Base-by-base conservation (phyloP, 92 coral and sea anemone genomes). In the Actinostola sp. region DNA sequence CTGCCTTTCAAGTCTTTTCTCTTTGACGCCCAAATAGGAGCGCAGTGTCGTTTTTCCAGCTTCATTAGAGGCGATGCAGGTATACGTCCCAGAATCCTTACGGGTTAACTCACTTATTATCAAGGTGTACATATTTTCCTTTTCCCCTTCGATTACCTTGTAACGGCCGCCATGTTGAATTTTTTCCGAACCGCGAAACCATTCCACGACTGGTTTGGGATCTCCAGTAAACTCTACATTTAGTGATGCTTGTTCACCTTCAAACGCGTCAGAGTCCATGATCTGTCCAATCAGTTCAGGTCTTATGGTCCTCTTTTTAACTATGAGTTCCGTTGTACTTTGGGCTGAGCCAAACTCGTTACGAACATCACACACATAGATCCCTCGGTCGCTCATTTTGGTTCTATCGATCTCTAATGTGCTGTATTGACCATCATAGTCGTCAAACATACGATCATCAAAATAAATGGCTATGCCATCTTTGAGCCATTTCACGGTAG, bases 21-120 rank as follows among this genome's bases (percentile, higher is more conserved):
- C 90, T 61, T 89, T 86, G 14, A 89, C 90, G 36, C 78, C 79
- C 53, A 89, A 38, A 36, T 80, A 74, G 3, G 88, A 86, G 21
- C 79, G 83, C 14, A 82, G 75, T 45, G 87, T 85, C 23, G 88
- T 75, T 26, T 85, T 79, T 13, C 94, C 94, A 43, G 88, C 90
- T 14, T 89, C 94, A 66, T 85, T 89, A 29, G 81, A 73, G 53
- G 90, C 94, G 60, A 85, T 89, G 79, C 90, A 86, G 66, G 88
- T 89, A 75, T 89, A 89, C 50, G 81, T 73, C 16, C 90, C 94
- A 75, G 80, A 56, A 63, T 89, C 90, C 58, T 85, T 83, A 21
- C 70, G 66, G 17, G 84, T 81, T 62, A 75, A 63, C 27, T 81
- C 76, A 28, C 75, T 66, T 16, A 89, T 76, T 31, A 61, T 76